phyloP scores from a whole-genome alignment of 2,797 vertebrate species.

The Sebastes steindachneri region DNA sequence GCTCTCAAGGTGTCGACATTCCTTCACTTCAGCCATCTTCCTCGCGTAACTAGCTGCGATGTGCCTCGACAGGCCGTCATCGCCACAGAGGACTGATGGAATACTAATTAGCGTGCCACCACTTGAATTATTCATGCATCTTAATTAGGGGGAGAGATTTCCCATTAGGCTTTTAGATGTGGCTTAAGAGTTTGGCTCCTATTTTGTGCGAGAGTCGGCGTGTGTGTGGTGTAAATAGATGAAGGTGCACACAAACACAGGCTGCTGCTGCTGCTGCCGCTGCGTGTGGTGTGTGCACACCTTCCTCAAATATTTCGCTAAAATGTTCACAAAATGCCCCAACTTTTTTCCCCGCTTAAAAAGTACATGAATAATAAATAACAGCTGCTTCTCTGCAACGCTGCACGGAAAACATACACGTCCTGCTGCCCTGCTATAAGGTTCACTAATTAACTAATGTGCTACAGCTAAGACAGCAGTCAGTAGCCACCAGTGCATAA shows the following conservation, averaged over 20 bases:
- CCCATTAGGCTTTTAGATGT: slow-evolving; percentile 78
- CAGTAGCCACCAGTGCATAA: slow-evolving; percentile 40
- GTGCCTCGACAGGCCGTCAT: slow-evolving; percentile 72
- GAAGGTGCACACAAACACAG: neutral
- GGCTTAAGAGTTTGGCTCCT: slow-evolving; percentile 69
- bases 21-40: slow-evolving; percentile 53
- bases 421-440: slow-evolving; percentile 38
- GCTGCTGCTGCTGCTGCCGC: neutral
- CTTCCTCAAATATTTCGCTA: neutral
- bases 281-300: neutral
- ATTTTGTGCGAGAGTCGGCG: slow-evolving; percentile 34
- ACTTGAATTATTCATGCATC: slow-evolving; percentile 87
- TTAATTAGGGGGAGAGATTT: slow-evolving; percentile 84
- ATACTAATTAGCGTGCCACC: slow-evolving; percentile 81
- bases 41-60: slow-evolving; percentile 46
- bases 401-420: slow-evolving; percentile 33
- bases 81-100: slow-evolving; percentile 77
- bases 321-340: neutral
- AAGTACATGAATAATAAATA: slow-evolving; percentile 50
- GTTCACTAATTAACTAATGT: slow-evolving; percentile 75
- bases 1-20: slow-evolving; percentile 62
- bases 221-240: slow-evolving; percentile 16
- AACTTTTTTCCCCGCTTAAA: slow-evolving; percentile 19
- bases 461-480: slow-evolving; percentile 53
- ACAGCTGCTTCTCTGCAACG: slow-evolving; percentile 48